Conservation (phyloP, 1,140 invertebrate genomes). For the Sinella curviseta region DNA sequence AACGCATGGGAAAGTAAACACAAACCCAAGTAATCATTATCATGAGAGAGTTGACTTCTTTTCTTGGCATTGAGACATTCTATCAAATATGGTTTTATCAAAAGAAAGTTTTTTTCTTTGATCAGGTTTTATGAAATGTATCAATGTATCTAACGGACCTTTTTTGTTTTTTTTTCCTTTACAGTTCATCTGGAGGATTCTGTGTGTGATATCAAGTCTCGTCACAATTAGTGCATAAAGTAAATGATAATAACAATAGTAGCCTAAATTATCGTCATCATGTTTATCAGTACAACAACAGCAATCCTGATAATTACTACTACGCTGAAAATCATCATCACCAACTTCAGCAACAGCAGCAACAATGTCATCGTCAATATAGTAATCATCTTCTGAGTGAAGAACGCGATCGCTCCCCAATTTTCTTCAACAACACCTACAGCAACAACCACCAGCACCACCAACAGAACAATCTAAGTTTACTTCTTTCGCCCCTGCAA, state of each 20-base stretch:
- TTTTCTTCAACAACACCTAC: background rate
- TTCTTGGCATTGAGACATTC: too few relatives aligned
- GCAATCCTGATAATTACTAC: background rate
- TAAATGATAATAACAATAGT: constrained; percentile 19
- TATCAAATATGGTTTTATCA: too few relatives aligned
- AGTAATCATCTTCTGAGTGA: background rate
- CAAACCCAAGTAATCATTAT: too few relatives aligned
- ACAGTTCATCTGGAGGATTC: constrained; percentile 49
- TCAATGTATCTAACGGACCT: too few relatives aligned
- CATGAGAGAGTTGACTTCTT: too few relatives aligned
- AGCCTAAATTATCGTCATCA: background rate
- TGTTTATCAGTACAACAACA: background rate
- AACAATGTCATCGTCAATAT: background rate
- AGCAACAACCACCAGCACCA: background rate
- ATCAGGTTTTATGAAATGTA: too few relatives aligned
- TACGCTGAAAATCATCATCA: background rate
- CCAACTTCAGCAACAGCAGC: background rate
- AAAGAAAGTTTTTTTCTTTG: too few relatives aligned
- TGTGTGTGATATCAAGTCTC: constrained; percentile 42
- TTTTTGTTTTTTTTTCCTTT: constrained; percentile 40
- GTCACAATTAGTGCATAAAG: constrained; percentile 10
- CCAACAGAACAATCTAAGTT: constrained; percentile 41
- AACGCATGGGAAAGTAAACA: too few relatives aligned
- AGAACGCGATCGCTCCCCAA: background rate
- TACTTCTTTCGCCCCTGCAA: constrained; percentile 31